Percentiles rank a stretch among this genome's conserved stretches.
Evolutionary conservation across 1,140 invertebrate genomes (phyloP).

Genomic region (Medauroidea extradentata): DNA sequence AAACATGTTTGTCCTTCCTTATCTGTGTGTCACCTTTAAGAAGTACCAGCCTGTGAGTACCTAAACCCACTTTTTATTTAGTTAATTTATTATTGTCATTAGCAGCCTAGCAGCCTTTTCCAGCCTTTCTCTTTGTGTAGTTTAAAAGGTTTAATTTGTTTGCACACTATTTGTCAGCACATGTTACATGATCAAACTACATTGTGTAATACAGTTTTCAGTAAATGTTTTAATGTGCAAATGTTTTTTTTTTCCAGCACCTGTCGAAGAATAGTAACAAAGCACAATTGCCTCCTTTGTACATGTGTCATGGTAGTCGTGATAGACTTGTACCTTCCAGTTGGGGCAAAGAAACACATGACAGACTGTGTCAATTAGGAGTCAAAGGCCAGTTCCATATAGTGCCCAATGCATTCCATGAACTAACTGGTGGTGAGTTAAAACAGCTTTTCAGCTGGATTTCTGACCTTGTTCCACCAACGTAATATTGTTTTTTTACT

Average conservation of each 20-base stretch:
- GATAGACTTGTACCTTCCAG: slow-evolving; percentile 50
- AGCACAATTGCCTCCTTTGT: slow-evolving; percentile 31
- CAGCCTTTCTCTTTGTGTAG: too few species aligned
- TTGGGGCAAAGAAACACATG: slow-evolving; percentile 51
- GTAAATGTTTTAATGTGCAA: not conserved
- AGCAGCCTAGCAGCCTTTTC: too few species aligned
- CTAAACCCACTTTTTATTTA: too few species aligned
- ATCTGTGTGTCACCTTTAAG: too few species aligned
- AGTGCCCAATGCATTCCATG: slow-evolving; percentile 49
- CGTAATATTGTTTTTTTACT: not conserved
- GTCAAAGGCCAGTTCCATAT: slow-evolving; percentile 48
- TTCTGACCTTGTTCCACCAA: not conserved
- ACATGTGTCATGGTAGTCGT: slow-evolving; percentile 41
- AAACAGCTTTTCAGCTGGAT: slow-evolving; percentile 50
- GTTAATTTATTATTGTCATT: too few species aligned
- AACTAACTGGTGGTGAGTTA: slow-evolving; percentile 48
- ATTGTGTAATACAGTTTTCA: too few species aligned
- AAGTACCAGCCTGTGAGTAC: too few species aligned
- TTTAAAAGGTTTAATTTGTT: too few species aligned
- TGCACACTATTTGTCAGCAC: too few species aligned
- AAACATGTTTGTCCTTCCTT: too few species aligned
- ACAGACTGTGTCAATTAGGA: slow-evolving; percentile 43
- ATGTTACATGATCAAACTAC: too few species aligned
- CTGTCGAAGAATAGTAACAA: slow-evolving; percentile 10
- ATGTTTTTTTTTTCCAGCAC: slow-evolving; percentile 22